These are phyloP conservation scores for Myiozetetes cayanensis DNA, from an alignment of 2,113 vertebrate genomes.

Conservation along the genomic window DNA sequence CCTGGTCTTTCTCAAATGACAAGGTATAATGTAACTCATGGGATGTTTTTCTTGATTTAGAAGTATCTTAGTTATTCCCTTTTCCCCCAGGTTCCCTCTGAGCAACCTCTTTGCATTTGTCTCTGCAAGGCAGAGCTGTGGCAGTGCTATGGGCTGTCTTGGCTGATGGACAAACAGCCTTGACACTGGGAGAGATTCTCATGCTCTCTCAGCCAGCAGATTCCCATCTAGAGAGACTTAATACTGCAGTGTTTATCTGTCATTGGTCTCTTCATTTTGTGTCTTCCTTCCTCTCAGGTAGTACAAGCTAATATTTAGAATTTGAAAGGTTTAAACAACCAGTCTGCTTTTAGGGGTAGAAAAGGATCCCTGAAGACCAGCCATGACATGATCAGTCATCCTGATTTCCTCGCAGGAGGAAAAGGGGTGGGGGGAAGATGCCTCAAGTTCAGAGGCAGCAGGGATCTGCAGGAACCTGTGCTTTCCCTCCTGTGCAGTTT, in stretches of 20 bases:
- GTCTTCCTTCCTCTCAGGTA: not conserved
- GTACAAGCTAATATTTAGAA: not conserved
- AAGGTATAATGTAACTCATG: not conserved
- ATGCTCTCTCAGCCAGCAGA: not conserved
- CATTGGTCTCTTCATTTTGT: not conserved
- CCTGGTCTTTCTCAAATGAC: not conserved
- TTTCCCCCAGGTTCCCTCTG: not conserved
- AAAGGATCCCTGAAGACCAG: not conserved
- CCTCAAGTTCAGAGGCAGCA: not conserved
- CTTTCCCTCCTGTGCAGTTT: not conserved
- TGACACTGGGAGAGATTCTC: fast-evolving
- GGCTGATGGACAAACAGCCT: not conserved
- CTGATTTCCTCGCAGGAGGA: not conserved
- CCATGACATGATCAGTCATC: not conserved
- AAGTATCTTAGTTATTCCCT: not conserved
- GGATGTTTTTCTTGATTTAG: not conserved
- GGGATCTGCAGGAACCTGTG: not conserved
- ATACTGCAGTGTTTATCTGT: not conserved
- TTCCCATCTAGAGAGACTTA: not conserved
- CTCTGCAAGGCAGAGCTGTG: not conserved
- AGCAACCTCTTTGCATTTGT: not conserved
- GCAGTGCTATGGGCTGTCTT: fast-evolving
- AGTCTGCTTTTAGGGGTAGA: not conserved
- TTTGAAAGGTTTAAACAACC: not conserved
- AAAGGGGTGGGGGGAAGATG: not conserved